These are phyloP conservation scores for Philotrypesis tridentata DNA, from an alignment of 1,140 invertebrate species.

Conservation along the genomic window DNA sequence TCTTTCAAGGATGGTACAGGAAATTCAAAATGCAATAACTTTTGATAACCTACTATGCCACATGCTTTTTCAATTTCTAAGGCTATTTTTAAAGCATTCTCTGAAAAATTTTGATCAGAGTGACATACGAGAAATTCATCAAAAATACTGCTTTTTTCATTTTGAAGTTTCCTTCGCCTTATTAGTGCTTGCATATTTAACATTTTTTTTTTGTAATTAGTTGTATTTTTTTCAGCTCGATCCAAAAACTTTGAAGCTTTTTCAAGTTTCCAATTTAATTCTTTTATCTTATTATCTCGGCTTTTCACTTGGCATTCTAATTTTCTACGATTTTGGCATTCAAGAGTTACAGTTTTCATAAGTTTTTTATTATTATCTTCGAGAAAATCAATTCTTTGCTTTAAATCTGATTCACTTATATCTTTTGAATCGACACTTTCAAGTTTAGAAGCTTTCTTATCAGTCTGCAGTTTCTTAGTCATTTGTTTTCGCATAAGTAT, in stretches of 20 bases:
- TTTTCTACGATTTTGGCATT: conserved; percentile 62
- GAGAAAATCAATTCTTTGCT: conserved; percentile 57
- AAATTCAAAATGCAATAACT: conserved; percentile 62
- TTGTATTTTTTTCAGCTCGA: conserved; percentile 66
- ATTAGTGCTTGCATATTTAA: conserved; percentile 64
- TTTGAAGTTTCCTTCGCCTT: conserved; percentile 60
- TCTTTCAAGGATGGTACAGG: conserved; percentile 59
- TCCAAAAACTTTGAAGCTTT: conserved; percentile 69
- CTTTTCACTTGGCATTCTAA: conserved; percentile 61
- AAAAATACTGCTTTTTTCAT: conserved; percentile 59
- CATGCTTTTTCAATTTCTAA: conserved; percentile 60
- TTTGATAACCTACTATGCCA: conserved; percentile 61
- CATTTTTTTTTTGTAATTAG: conserved; percentile 65
- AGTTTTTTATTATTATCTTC: conserved; percentile 65
- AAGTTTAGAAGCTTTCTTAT: conserved; percentile 39
- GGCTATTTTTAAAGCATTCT: conserved; percentile 55
- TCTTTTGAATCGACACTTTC: conserved; percentile 24
- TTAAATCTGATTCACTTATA: conserved; percentile 52
- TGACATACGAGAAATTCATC: conserved; percentile 57
- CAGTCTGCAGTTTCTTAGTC: conserved; percentile 38
- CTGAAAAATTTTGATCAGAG: conserved; percentile 56
- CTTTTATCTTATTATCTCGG: conserved; percentile 66
- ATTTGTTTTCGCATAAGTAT: conserved; percentile 48
- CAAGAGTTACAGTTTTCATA: conserved; percentile 60
- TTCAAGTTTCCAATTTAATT: conserved; percentile 68